Conservation (phyloP, 2,113 vertebrate species). For the Gorsachius goisagi region DNA sequence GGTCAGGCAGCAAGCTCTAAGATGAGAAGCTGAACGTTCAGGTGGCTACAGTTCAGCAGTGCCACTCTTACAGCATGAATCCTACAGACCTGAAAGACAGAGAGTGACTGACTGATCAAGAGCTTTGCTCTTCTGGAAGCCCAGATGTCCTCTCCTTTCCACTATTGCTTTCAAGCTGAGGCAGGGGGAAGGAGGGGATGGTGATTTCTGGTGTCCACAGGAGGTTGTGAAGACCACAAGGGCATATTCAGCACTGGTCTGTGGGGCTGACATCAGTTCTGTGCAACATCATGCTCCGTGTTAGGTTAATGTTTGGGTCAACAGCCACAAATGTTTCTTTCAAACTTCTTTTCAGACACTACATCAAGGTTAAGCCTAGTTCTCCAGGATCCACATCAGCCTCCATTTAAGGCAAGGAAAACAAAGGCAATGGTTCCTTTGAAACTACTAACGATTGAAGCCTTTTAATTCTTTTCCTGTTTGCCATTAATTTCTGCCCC, state of each 20-base stretch:
- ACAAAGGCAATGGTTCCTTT: conserved; percentile 46
- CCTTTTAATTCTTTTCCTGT: conserved; percentile 42
- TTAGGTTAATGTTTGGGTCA: not conserved
- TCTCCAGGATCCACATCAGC: not conserved
- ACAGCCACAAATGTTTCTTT: not conserved
- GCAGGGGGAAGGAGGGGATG: not conserved
- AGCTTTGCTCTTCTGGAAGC: not conserved
- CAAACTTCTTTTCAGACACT: conserved; percentile 20
- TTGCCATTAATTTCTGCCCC: conserved; percentile 54
- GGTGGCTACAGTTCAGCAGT: not conserved
- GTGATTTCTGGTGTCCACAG: not conserved
- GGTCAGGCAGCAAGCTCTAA: not conserved
- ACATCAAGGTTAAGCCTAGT: conserved; percentile 5
- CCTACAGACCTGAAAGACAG: not conserved
- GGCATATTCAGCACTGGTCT: not conserved
- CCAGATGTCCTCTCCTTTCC: not conserved
- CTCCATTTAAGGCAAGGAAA: conserved; percentile 1
- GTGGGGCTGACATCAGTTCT: not conserved
- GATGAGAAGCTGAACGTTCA: not conserved
- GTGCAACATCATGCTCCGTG: not conserved
- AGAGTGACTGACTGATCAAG: not conserved
- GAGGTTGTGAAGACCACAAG: not conserved
- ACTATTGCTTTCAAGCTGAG: not conserved
- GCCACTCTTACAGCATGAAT: accelerated
- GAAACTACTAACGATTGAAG: conserved; percentile 46